Evolutionary conservation across 2,888 invertebrate species (phyloP), one percentile per base, ranked within the genome.

Genomic region (Stenolophus ochropezus): DNA sequence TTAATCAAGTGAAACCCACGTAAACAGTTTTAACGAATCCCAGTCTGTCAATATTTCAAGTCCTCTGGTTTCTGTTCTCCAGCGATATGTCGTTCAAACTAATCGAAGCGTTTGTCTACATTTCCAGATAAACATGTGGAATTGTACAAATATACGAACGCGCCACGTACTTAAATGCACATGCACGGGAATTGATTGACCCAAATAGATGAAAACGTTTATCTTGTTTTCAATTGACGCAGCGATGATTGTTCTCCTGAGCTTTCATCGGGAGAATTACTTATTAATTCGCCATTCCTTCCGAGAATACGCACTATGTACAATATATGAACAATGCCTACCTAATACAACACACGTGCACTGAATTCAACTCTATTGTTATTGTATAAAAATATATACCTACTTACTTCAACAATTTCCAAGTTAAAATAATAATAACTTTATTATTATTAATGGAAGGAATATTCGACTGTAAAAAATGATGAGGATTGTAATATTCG

Each of bases 1-100:
- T 69, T 69, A 69, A 69, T 69, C 69, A 69, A 69, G 69, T 6
- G 69, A 69, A 65, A 69, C 69, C 69, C 69, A 69, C 69, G 69
- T 69, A 69, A 69, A 69, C 69, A 69, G 42, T 69, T 69, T 69
- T 69, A 69, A 69, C 69, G 69, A 69, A 69, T 69, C 69, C 69
- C 69, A 69, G 42, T 69, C 69, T 69, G 69, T 69, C 69, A 69
- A 47, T 69, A 69, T 69, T 69, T 69, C 69, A 69, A 69, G 69
- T 69, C 69, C 42, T 69, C 18, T 69, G 69, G 69, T 69, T 75
- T 53, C 51, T 51, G 74, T 75, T 75, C 53, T 49, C 21, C 27
- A 27, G 18, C 53, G 74, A 51, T 53, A 75, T 53, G 74, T 51
- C 49, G 53, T 16, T 75, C 51, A 75, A 75, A 27, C 51, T 75